Base-by-base conservation (phyloP, 2,888 invertebrate genomes). In the Drosophila neotestacea region DNA sequence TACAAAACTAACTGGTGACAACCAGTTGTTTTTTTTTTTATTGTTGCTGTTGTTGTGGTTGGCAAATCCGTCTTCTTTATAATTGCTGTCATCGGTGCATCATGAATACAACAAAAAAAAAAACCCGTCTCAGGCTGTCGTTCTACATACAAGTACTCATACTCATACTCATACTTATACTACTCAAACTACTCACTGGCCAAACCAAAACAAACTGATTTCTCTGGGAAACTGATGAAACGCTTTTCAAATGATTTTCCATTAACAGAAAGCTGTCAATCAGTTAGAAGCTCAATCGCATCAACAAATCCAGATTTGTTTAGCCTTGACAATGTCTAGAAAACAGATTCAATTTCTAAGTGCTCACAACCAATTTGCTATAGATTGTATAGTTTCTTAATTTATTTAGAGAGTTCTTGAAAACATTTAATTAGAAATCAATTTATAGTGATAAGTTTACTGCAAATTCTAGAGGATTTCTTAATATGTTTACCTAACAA, bases 11-110 rank as follows among this genome's bases (percentile, higher is more conserved):
- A 73, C 72, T 62, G 70, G 72, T 58, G 59, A 63, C 42, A 36
- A 51, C 22, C 72, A 72, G 72, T 48, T 48, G 28, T 42, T 60
- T 61, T 46, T 7, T 6, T 32, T 64, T 61, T 36, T 70, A 63
- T 51, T 61, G 59, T 58, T 54, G 58, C 34, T 39, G 41, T 46
- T 65, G 65, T 44, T 68, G 66, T 48, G 55, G 60, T 66, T 81
- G 62, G 80, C 78, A 85, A 87, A 84, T 84, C 84, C 84, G 87
- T 85, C 87, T 84, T 85, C 80, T 78, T 72, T 71, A 70, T 82
- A 87, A 85, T 85, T 78, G 71, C 85, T 82, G 87, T 82, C 87
- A 84, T 81, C 74, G 71, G 16, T 55, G 61, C 64, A 66, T 50
- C 63, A 64, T 65, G 70, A 58, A 36, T 38, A 62, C 54, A 50